Base-by-base conservation (phyloP, 2,888 invertebrate genomes). In the Yponomeuta evonymella region DNA sequence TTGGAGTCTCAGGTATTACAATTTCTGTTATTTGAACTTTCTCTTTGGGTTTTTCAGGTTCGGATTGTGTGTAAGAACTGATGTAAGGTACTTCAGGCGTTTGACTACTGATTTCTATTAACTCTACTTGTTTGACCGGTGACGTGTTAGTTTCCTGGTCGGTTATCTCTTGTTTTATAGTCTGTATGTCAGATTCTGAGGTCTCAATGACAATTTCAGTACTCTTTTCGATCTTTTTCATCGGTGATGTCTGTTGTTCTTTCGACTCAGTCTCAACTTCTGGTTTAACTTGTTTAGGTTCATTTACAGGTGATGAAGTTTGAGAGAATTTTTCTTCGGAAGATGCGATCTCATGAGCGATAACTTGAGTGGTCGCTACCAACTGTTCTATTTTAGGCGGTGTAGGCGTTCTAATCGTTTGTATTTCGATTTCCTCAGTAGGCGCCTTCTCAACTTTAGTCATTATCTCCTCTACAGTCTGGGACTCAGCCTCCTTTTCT, bases 281-380 rank as follows among this genome's bases (percentile, higher is more conserved):
- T 11, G 84, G 81, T 62, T 86, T 81, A 70, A 80, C 77, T 75
- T 80, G 74, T 69, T 82, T 79, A 69, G 75, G 72, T 75, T 81
- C 82, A 71, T 82, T 79, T 43, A 80, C 74, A 4, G 85, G 83
- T 69, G 90, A 84, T 29, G 87, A 81, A 29, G 93, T 94, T 77
- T 94, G 94, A 66, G 92, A 90, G 75, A 88, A 93, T 72, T 88
- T 93, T 75, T 93, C 93, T 76, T 86, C 89, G 4, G 88, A 86
- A 72, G 75, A 75, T 36, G 72, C 75, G 62, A 89, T 87, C 71
- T 91, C 89, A 69, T 86, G 84, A 29, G 88, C 82, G 71, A 88
- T 78, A n/a, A 94, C 93, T 80, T 94, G 94, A 63, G 93, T 93
- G 51, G 89, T 90, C 2, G 93, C 93, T 83, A 94, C 94, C 48